phyloP scores from a whole-genome alignment of 2,888 invertebrate species.

The Quadroppia sp. region DNA sequence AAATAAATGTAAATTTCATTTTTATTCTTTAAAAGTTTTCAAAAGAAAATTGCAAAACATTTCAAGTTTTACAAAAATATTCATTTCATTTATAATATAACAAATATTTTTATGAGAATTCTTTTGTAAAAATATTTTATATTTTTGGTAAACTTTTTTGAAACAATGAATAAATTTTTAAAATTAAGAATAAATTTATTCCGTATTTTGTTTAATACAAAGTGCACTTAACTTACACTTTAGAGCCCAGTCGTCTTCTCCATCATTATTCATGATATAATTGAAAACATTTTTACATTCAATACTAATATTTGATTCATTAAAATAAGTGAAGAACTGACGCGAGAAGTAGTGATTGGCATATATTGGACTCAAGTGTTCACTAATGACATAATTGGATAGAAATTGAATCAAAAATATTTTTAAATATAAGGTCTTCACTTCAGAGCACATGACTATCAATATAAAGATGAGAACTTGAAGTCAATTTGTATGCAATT shows the following conservation, averaged over 20 bases:
- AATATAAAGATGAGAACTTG: neutral
- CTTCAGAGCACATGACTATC: neutral
- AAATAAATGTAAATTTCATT: no score
- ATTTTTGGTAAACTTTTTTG: no score
- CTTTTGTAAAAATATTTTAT: no score
- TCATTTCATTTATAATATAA: no score
- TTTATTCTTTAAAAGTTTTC: no score
- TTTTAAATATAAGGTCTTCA: neutral
- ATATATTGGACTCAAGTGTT: neutral
- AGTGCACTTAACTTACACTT: constrained; percentile 26
- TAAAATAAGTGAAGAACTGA: constrained; percentile 38
- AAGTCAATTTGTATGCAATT: no score
- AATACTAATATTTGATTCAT: constrained; percentile 15
- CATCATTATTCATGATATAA: constrained; percentile 30
- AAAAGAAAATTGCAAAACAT: no score
- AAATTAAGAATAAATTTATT: no score
- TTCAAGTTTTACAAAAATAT: no score
- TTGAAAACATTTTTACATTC: constrained; percentile 19
- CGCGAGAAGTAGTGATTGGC: constrained; percentile 26
- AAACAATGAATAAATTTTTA: no score
- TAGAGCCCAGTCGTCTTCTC: constrained; percentile 37
- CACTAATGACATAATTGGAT: neutral
- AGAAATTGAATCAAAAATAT: neutral
- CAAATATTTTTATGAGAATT: no score
- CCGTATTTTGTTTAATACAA: neutral